phyloP scores from a whole-genome alignment of 2,888 invertebrate genomes.

The Caenorhabditis sp. region DNA sequence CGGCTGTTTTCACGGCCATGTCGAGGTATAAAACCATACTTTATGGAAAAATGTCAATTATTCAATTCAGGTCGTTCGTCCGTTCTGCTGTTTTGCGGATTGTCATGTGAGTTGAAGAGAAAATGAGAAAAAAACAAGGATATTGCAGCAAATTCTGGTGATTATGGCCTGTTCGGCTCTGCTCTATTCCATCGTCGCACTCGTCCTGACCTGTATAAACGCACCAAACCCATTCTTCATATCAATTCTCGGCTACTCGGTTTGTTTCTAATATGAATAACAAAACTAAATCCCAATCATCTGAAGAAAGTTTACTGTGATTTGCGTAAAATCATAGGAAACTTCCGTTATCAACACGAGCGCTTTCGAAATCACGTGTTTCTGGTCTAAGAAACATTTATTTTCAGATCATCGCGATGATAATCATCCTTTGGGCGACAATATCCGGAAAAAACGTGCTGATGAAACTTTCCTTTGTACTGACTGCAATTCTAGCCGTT shows the following conservation, averaged over 20 bases:
- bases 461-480: constrained; percentile 16
- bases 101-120: constrained; percentile 6
- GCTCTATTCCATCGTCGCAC: constrained; percentile 35
- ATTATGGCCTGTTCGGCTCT: constrained; percentile 18
- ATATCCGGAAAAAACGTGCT: constrained; percentile 11
- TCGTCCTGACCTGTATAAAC: constrained; percentile 35
- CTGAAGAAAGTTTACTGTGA: too few relatives aligned
- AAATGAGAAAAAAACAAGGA: neutral
- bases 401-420: constrained; percentile 33
- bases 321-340: too few relatives aligned
- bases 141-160: constrained; percentile 18
- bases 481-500: neutral
- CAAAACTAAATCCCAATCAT: too few relatives aligned
- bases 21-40: constrained; percentile 10
- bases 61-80: constrained; percentile 8
- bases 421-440: neutral
- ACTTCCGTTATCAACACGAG: too few relatives aligned
- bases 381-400: too few relatives aligned
- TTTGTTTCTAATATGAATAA: neutral
- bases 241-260: constrained; percentile 15
- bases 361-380: too few relatives aligned
- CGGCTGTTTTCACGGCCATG: neutral
- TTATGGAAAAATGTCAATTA: neutral
- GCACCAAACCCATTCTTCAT: constrained; percentile 32
- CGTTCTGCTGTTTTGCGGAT: constrained; percentile 43